Evolutionary conservation across 2,113 vertebrate genomes (phyloP), one percentile per base, ranked within the genome.

Genomic region (Strix aluco): DNA sequence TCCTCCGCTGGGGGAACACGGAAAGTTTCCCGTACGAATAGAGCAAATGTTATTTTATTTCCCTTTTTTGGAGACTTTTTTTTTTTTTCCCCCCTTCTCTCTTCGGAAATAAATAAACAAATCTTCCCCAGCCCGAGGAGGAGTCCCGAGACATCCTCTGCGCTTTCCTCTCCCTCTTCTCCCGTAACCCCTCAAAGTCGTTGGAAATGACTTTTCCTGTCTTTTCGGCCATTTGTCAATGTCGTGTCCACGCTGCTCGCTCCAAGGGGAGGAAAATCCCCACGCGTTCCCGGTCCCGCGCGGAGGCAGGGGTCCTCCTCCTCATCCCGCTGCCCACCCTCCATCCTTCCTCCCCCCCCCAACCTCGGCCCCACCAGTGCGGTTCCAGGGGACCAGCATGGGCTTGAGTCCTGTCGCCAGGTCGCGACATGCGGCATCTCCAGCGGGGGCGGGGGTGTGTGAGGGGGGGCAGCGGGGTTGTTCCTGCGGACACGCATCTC

Each of bases 121-220:
- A 69, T 59, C 11, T 66, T 49, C 23, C 47, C 29, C 29, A 42
- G 23, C 22, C 29, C 66, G 7, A 82, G 52, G 13, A 69, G 36
- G 9, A 65, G 47, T 30, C 66, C 26, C 11, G 42, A 72, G 49
- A 88, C 20, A 36, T 87, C 70, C 90, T 90, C 62, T 73, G 91
- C 91, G 84, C 95, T 91, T 84, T 97, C 96, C 55, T 40, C 27
- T 4, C 84, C 12, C 86, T 93, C 91, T 86, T 19, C 58, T 92
- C 51, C 65, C 70, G 54, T 34, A 93, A 77, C 38, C 46, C 90
- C 97, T 98, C 97, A 93, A 97, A 98, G 95, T 98, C 96, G 97
- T 98, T 98, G 87, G 97, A 98, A 99, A 98, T 98, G 90, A 97
- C 96, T 98, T 98, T 98, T 96, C 90, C 86, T 90, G 92, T 98